These are phyloP conservation scores for Hypanus sabinus DNA, from an alignment of 2,113 vertebrate species.

Conservation along the genomic window DNA sequence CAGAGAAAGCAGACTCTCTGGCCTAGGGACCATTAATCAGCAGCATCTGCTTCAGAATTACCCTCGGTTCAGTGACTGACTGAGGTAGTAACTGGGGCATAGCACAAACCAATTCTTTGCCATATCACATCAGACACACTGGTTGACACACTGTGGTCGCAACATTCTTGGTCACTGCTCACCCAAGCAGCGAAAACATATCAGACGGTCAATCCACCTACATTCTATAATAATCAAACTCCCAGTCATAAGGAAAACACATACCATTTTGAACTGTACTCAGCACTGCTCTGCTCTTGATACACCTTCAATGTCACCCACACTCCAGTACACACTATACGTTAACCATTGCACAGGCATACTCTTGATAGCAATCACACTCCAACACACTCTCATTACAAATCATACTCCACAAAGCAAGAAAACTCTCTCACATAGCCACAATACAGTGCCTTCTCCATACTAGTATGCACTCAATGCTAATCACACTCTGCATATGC, in stretches of 20 bases:
- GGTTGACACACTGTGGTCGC: not conserved
- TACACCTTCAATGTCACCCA: not conserved
- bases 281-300: too few species aligned
- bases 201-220: not conserved
- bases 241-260: too few species aligned
- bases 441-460: not conserved
- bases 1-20: not conserved
- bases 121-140: not conserved
- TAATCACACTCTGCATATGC: not conserved
- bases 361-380: too few species aligned
- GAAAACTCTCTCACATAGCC: not conserved
- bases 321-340: not conserved
- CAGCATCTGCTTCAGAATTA: not conserved
- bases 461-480: too few species aligned
- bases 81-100: not conserved
- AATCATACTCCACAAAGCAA: not conserved
- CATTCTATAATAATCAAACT: not conserved
- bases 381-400: not conserved
- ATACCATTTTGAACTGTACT: too few species aligned
- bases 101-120: not conserved
- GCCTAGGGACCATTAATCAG: not conserved
- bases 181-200: too few species aligned
- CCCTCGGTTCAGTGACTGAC: not conserved
- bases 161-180: not conserved
- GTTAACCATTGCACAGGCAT: not conserved